These are phyloP conservation scores for Trichonephila clavipes DNA, from an alignment of 1,140 invertebrate species.

Conservation along the genomic window DNA sequence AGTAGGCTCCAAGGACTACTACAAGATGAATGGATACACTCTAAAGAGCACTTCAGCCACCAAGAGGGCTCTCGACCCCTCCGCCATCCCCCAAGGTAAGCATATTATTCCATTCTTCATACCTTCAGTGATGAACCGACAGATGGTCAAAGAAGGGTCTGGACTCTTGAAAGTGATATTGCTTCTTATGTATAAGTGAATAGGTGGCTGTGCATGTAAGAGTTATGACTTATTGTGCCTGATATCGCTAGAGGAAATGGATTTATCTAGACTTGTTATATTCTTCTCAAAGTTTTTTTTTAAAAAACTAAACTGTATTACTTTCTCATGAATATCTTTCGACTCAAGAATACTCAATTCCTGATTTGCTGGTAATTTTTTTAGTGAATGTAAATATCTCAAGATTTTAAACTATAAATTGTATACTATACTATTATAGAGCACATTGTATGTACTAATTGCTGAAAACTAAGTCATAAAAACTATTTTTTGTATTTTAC, in stretches of 20 bases:
- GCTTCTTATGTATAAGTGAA: not conserved
- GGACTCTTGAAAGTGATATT: not conserved
- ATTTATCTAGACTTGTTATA: not conserved
- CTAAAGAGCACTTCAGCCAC: constrained; percentile 66
- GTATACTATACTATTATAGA: too few relatives aligned
- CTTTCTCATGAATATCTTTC: too few relatives aligned
- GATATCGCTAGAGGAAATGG: not conserved
- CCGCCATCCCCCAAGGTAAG: constrained; percentile 58
- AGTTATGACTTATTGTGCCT: not conserved
- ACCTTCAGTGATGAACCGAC: not conserved
- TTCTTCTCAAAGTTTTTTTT: not conserved
- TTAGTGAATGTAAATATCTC: too few relatives aligned
- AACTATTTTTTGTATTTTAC: too few relatives aligned
- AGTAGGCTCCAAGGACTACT: constrained; percentile 48
- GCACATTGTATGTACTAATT: too few relatives aligned
- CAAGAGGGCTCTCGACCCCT: constrained; percentile 29
- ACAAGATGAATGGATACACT: constrained; percentile 53
- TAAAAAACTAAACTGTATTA: too few relatives aligned
- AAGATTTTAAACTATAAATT: too few relatives aligned
- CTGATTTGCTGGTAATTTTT: too few relatives aligned
- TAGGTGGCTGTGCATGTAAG: not conserved
- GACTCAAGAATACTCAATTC: too few relatives aligned
- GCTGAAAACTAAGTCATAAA: too few relatives aligned
- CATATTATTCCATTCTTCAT: not conserved
- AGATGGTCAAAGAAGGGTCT: not conserved